phyloP scores from a whole-genome alignment of 2,888 invertebrate genomes.

The Cerastis leucographa region DNA sequence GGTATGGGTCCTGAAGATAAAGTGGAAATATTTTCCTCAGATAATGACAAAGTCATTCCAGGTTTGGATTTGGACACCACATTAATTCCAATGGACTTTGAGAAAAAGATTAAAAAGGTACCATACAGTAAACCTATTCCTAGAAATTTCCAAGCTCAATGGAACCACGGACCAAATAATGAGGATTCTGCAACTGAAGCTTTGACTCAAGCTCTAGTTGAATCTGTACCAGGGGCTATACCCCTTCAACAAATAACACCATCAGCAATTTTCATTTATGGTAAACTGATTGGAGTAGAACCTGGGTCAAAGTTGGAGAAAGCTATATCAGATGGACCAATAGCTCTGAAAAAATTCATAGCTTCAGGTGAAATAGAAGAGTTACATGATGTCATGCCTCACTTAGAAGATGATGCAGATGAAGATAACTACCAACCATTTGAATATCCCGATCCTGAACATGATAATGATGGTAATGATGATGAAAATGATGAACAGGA shows the following conservation, averaged over 20 bases:
- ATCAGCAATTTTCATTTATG: conserved; percentile 95
- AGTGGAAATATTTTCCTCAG: conserved; percentile 93
- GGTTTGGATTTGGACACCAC: conserved; percentile 95
- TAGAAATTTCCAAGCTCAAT: conserved; percentile 98
- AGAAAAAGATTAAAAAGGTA: conserved; percentile 95
- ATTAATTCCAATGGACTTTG: conserved; percentile 92
- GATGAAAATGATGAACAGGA: conserved; percentile 72
- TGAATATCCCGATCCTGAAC: conserved; percentile 84
- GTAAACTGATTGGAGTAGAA: conserved; percentile 95
- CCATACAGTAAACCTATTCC: conserved; percentile 99
- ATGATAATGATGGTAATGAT: conserved; percentile 73
- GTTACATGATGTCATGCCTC: conserved; percentile 94
- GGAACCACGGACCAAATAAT: conserved; percentile 94
- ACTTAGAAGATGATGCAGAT: conserved; percentile 91
- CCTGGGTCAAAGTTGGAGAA: conserved; percentile 94
- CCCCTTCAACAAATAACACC: conserved; percentile 94
- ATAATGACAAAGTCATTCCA: conserved; percentile 93
- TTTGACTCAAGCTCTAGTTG: conserved; percentile 93
- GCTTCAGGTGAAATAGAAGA: conserved; percentile 96
- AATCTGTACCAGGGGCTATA: conserved; percentile 95
- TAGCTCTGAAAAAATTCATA: conserved; percentile 94
- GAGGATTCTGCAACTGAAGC: conserved; percentile 91
- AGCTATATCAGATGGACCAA: conserved; percentile 94
- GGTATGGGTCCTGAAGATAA: conserved; percentile 99
- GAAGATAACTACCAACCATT: conserved; percentile 86